Conservation (phyloP, 1,140 invertebrate species). For the Penaeus chinensis region DNA sequence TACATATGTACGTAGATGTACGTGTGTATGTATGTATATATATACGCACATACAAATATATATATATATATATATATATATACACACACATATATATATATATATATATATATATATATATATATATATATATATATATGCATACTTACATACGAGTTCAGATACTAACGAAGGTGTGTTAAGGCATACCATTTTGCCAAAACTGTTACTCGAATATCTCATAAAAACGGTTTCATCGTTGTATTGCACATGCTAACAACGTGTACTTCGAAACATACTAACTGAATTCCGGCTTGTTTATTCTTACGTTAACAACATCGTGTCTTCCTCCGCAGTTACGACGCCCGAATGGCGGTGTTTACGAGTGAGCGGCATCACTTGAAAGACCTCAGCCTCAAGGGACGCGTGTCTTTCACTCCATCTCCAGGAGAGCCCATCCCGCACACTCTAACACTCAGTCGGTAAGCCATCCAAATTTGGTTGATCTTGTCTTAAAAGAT, state of each 20-base stretch:
- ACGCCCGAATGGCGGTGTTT: conserved; percentile 41
- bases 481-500: too few species aligned
- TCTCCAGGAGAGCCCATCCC: conserved; percentile 34
- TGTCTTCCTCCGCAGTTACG: conserved; percentile 23
- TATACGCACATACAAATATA: conserved; percentile 2
- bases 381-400: conserved; percentile 35
- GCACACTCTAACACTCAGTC: conserved; percentile 36
- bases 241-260: too few species aligned
- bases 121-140: neutral
- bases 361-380: conserved; percentile 38
- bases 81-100: conserved; percentile 7
- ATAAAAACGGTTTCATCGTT: too few species aligned
- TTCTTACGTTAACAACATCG: neutral
- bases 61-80: conserved; percentile 20
- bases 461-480: neutral
- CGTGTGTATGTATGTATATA: too few species aligned
- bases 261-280: too few species aligned
- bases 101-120: conserved; percentile 29
- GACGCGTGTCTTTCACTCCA: conserved; percentile 27
- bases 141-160: neutral
- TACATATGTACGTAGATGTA: too few species aligned
- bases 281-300: neutral
- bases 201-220: too few species aligned
- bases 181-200: too few species aligned
- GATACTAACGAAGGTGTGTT: too few species aligned